Evolutionary conservation across 2,797 vertebrate species (phyloP), one percentile per base, ranked within the genome.

Genomic region (Trematomus bernacchii): DNA sequence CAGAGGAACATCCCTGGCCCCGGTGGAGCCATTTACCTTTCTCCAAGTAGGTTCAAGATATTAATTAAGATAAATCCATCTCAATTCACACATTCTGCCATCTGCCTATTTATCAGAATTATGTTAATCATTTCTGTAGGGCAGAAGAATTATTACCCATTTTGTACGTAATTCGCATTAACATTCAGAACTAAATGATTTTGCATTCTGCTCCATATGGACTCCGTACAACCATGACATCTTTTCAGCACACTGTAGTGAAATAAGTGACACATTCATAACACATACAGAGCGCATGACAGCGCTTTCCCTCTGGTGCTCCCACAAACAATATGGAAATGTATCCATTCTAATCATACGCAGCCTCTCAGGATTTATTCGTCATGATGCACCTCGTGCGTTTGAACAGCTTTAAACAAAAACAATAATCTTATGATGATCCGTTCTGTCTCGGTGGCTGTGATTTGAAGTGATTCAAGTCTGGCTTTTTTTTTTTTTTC

Each of bases 41-140:
- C 94, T 96, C 94, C 86, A 95, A 98, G 95, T 95, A 93, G 92
- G 96, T 97, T 97, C 96, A 95, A 98, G 98, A 99, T 99, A 98
- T 99, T 99, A 99, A 99, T 99, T 99, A 99, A 99, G 98, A 99
- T 99, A 99, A 98, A 99, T 98, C 96, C 95, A 96, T 96, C 96
- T 97, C 97, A 96, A 98, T 98, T 98, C 97, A 96, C 95, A 97
- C 95, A 97, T 97, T 96, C 97, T 96, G 96, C 97, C 97, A 98
- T 99, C 97, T 96, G 95, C 95, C 97, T 98, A 99, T 99, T 99
- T 98, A 99, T 99, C 97, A 98, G 98, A 98, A 99, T 99, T 99
- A 99, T 98, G 97, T 96, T 98, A 99, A 99, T 99, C 97, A 98
- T 99, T 99, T 99, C 98, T 99, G 97, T 96, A 98, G 98, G 97